A percentile compares a stretch with the other conserved stretches of the same genome.
These are phyloP conservation scores for Lates japonicus DNA, from an alignment of 2,797 vertebrate species.

Conservation along the genomic window DNA sequence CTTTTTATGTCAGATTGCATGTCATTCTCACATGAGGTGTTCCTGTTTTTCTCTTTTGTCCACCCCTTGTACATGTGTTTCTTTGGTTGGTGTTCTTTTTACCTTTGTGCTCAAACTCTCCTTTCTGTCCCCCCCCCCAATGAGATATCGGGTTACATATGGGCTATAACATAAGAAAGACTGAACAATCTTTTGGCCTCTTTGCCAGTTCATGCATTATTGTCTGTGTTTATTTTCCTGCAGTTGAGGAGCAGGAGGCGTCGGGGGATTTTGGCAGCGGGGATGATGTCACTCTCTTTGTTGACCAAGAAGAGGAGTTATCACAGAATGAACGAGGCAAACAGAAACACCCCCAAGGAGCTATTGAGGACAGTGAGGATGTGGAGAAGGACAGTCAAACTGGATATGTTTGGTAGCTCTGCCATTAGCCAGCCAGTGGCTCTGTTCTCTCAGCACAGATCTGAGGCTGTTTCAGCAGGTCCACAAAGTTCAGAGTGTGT, in stretches of 20 bases:
- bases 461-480: background rate
- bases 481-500: background rate
- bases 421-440: slow-evolving; percentile 70
- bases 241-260: slow-evolving; percentile 90
- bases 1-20: slow-evolving; percentile 6
- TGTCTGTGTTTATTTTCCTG: slow-evolving; percentile 27
- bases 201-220: slow-evolving; percentile 47
- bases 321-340: slow-evolving; percentile 38
- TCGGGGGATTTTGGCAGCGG: slow-evolving; percentile 90
- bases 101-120: background rate
- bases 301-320: background rate
- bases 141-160: background rate
- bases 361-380: slow-evolving; percentile 87
- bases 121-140: background rate
- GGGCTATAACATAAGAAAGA: background rate
- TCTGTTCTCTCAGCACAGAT: slow-evolving; percentile 66
- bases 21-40: background rate
- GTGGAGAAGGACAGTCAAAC: slow-evolving; percentile 68
- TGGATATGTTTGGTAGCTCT: slow-evolving; percentile 91
- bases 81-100: background rate
- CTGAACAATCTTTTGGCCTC: background rate
- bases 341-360: slow-evolving; percentile 76
- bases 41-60: background rate
- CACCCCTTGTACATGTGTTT: background rate
- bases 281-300: slow-evolving; percentile 45